phyloP scores from a whole-genome alignment of 2,888 invertebrate species.

The Ctenicera cuprea region DNA sequence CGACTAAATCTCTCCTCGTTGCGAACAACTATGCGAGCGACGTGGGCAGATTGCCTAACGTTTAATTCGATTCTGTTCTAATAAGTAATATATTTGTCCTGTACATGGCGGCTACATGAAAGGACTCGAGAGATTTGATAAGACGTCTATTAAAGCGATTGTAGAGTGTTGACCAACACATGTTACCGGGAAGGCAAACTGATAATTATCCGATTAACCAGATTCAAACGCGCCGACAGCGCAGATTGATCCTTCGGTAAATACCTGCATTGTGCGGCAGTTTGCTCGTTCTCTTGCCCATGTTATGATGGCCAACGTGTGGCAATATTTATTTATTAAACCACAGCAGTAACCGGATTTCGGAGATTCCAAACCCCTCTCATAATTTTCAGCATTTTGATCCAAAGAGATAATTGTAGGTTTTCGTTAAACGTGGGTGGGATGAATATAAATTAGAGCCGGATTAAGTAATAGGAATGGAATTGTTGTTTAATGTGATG shows the following conservation, averaged over 20 bases:
- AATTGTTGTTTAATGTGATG: too few species aligned
- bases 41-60: slow-evolving; percentile 36
- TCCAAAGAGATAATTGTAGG: not conserved
- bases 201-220: slow-evolving; percentile 68
- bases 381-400: not conserved
- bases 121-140: slow-evolving; percentile 64
- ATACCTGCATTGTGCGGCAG: slow-evolving; percentile 64
- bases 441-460: too few species aligned
- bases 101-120: slow-evolving; percentile 59
- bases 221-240: slow-evolving; percentile 66
- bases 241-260: slow-evolving; percentile 65
- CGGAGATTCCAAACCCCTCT: not conserved
- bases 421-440: too few species aligned
- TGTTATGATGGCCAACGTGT: slow-evolving; percentile 55
- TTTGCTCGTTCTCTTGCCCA: slow-evolving; percentile 52
- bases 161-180: slow-evolving; percentile 66
- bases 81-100: slow-evolving; percentile 26
- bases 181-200: slow-evolving; percentile 67
- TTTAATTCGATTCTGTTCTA: slow-evolving; percentile 30
- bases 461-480: too few species aligned
- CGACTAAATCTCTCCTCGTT: slow-evolving; percentile 36
- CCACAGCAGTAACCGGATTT: not conserved
- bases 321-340: not conserved
- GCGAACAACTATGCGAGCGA: slow-evolving; percentile 27
- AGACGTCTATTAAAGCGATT: slow-evolving; percentile 66